Evolutionary conservation across 1,140 invertebrate genomes (phyloP).

Genomic region (Nasonia giraulti): DNA sequence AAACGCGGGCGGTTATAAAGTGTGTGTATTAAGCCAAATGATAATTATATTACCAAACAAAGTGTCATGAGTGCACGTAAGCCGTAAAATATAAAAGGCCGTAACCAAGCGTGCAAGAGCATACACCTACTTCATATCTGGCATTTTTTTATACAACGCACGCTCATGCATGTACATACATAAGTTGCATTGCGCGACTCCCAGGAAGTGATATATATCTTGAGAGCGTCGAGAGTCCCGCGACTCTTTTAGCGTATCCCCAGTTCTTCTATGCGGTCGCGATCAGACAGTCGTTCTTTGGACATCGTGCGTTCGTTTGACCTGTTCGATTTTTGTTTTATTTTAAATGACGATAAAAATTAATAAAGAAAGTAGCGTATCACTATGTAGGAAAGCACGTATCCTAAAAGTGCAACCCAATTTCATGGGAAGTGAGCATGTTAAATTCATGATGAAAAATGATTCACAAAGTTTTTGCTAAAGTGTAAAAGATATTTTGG

Average conservation of each 20-base stretch:
- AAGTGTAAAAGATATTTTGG: background rate
- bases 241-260: conserved; percentile 31
- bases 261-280: conserved; percentile 32
- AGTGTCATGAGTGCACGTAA: background rate
- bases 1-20: background rate
- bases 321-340: background rate
- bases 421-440: background rate
- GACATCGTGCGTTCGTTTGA: background rate
- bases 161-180: conserved; percentile 11
- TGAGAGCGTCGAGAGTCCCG: conserved; percentile 11
- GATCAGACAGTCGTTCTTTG: conserved; percentile 8
- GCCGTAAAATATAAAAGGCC: background rate
- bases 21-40: background rate
- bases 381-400: too few relatives aligned
- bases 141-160: background rate
- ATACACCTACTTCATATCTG: conserved; percentile 12
- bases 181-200: conserved; percentile 37
- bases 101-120: background rate
- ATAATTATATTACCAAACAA: conserved; percentile 1
- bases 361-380: too few relatives aligned
- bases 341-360: background rate
- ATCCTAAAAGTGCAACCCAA: too few relatives aligned
- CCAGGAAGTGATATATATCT: conserved; percentile 41
- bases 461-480: background rate
- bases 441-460: background rate